Evolutionary conservation across 2,113 vertebrate species (phyloP), one percentile per base, ranked within the genome.

Genomic region (Ptilorrhoa leucosticta): DNA sequence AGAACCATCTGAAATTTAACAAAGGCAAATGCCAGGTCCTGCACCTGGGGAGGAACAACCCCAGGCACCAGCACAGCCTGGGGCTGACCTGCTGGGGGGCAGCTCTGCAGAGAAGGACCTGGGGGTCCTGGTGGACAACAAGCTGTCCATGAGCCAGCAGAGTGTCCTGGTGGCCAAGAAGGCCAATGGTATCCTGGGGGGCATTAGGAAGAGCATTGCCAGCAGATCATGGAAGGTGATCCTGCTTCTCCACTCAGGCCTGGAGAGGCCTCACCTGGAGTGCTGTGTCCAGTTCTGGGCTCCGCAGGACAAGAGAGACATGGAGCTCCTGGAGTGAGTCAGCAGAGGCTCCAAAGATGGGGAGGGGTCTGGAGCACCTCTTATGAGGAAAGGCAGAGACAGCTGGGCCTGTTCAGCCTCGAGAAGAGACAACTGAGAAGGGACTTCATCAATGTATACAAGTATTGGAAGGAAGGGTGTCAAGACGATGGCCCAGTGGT

Each of bases 321-420:
- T 12, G 27, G 77, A 89, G 20, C 13, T 82, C 53, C 33, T 33
- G 33, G 4, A 7, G 22, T 4, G 2, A 12, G 27, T 65, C 15
- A 30, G 15, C 0, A 1, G 37, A 58, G 15, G 18, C 15, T 24
- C 51, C 39, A 53, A 15, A 53, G 11, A 26, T 39, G 8, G 7
- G 58, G 37, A 58, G 4, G 15, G 20, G 10, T 20, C 23, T 66
- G 33, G 5, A 31, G 7, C 33, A 57, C 6, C 28, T 73, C n/a
- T 45, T 40, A n/a, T 2, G 4, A 61, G 0, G 2, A 35, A 61
- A 54, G 40, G 4, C 30, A 31, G 39, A 61, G 26, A 22, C 8
- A 47, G 21, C 21, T 68, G 30, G 11, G 11, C 9, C 53, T 89
- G 24, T 22, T 31, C 30, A 68, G 23, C 45, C 33, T 53, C 2